Evolutionary conservation across 1,140 invertebrate species (phyloP).

Genomic region (Schlechtendalia chinensis): DNA sequence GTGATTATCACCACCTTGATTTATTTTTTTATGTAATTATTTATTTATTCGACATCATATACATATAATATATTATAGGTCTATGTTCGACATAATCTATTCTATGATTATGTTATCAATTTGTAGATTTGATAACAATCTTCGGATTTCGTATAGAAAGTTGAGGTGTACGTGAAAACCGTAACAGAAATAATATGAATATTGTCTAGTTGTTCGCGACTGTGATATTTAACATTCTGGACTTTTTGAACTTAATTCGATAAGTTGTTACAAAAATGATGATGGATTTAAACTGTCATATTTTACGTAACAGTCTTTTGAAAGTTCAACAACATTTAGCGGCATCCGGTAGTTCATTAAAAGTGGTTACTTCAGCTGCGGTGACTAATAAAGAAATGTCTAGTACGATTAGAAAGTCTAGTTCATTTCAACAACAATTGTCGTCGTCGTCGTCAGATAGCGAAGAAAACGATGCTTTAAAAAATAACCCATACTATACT

Average conservation of each 20-base stretch:
- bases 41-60: too few species aligned
- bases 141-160: too few species aligned
- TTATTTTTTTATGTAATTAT: too few species aligned
- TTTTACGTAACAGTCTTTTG: conserved; percentile 31
- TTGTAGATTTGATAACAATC: too few species aligned
- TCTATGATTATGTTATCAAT: too few species aligned
- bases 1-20: too few species aligned
- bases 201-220: too few species aligned
- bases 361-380: neutral
- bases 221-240: too few species aligned
- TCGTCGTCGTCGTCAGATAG: conserved; percentile 16
- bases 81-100: too few species aligned
- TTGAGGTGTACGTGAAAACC: too few species aligned
- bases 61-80: too few species aligned
- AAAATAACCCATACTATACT: conserved; percentile 26
- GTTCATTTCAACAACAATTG: conserved; percentile 15
- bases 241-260: neutral
- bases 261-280: conserved; percentile 13
- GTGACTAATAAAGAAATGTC: neutral
- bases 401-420: neutral
- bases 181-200: too few species aligned
- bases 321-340: conserved; percentile 26
- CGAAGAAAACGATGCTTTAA: conserved; percentile 14
- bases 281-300: conserved; percentile 22
- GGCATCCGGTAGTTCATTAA: neutral